Evolutionary conservation across 2,797 vertebrate species (phyloP).

Genomic region (Anas capensis): DNA sequence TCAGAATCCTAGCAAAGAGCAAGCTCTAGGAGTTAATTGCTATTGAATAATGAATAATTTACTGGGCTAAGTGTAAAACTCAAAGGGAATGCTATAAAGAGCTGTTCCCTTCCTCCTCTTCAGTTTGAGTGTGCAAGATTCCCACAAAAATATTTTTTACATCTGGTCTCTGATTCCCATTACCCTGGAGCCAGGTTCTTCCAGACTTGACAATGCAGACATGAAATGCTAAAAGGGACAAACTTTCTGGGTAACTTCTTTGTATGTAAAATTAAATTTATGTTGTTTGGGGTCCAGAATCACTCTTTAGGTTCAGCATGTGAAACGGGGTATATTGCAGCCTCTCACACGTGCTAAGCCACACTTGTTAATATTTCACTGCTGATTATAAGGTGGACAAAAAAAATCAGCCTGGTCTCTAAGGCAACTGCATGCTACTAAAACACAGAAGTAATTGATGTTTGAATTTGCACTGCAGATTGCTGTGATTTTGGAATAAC

Average conservation of each 20-base stretch:
- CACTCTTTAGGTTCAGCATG: not conserved
- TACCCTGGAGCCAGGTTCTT: not conserved
- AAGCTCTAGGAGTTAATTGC: not conserved
- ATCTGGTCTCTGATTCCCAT: not conserved
- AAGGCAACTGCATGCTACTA: conserved; percentile 16
- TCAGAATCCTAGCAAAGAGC: not conserved
- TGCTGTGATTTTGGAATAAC: not conserved
- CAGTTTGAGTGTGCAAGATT: not conserved
- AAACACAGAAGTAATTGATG: conserved; percentile 25
- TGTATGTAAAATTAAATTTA: not conserved
- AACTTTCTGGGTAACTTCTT: not conserved
- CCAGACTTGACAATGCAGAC: not conserved
- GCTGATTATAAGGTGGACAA: not conserved
- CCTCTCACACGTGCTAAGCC: not conserved
- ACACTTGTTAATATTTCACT: not conserved
- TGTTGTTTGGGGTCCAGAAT: not conserved
- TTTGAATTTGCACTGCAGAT: not conserved
- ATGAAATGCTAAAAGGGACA: not conserved
- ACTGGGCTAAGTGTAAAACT: not conserved
- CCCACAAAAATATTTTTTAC: not conserved
- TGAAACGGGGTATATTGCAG: not conserved
- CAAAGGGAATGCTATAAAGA: not conserved
- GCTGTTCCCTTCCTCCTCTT: not conserved
- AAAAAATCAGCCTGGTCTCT: conserved; percentile 17
- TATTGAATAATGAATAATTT: not conserved